Percentiles rank a stretch among this genome's conserved stretches.
These are phyloP conservation scores for Phoenicopterus ruber DNA, from an alignment of 2,113 vertebrate species.

Conservation along the genomic window DNA sequence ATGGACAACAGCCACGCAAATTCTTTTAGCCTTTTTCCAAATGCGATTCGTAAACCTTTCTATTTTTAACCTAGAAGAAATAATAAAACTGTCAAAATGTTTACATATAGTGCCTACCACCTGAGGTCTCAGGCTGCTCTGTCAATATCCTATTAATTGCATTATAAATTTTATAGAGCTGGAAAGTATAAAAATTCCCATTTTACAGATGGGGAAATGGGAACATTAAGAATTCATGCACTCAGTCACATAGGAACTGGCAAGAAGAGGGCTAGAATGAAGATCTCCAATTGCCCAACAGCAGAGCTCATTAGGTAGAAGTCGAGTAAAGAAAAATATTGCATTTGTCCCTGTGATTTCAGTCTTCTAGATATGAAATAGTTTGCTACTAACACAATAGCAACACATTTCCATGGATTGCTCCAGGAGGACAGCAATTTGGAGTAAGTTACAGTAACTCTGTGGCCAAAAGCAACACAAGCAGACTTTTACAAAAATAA, in stretches of 20 bases:
- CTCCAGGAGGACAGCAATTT: constrained; percentile 48
- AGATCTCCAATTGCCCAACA: constrained; percentile 52
- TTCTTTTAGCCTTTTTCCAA: neutral
- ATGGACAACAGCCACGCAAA: neutral
- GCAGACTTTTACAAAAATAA: constrained; percentile 55
- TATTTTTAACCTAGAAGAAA: constrained; percentile 23
- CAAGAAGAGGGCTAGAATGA: constrained; percentile 9
- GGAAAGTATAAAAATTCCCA: constrained; percentile 56
- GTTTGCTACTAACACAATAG: constrained; percentile 47
- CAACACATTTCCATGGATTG: constrained; percentile 47
- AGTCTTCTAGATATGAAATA: constrained; percentile 48
- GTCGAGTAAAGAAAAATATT: constrained; percentile 40
- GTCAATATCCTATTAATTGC: constrained; percentile 64
- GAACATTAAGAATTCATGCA: constrained; percentile 61
- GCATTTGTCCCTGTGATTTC: constrained; percentile 34
- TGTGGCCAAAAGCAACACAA: constrained; percentile 45
- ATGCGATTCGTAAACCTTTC: neutral
- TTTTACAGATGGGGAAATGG: constrained; percentile 53
- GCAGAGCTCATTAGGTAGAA: constrained; percentile 46
- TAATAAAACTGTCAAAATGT: constrained; percentile 53
- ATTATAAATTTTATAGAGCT: constrained; percentile 61
- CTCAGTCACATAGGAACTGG: constrained; percentile 35
- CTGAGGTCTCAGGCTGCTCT: constrained; percentile 49
- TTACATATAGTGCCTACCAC: constrained; percentile 42
- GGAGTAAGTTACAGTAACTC: constrained; percentile 39